A percentile compares a stretch with the other conserved stretches of the same genome.
Evolutionary conservation across 2,113 vertebrate genomes (phyloP).

Genomic region (Prunella fulvescens): DNA sequence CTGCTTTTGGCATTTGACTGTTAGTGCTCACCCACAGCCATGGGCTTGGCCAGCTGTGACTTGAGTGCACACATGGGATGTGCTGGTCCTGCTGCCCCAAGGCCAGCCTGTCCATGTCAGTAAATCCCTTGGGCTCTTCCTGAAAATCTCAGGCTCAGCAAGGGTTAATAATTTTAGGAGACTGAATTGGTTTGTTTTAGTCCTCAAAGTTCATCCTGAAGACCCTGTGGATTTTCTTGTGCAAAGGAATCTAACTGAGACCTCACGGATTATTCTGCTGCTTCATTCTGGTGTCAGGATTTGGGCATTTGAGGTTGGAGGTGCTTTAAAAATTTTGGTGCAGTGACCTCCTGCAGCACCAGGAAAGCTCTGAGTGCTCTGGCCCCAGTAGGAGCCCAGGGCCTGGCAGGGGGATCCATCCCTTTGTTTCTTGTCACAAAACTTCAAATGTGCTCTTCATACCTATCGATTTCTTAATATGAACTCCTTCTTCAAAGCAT

Average conservation of each 20-base stretch:
- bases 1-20: neutral
- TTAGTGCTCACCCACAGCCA: neutral
- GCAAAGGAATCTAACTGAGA: neutral
- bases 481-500: constrained; percentile 28
- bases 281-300: neutral
- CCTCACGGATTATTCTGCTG: neutral
- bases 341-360: neutral
- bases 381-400: neutral
- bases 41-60: neutral
- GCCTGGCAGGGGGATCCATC: neutral
- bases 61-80: neutral
- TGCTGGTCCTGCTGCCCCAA: neutral
- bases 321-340: neutral
- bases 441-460: constrained; percentile 6
- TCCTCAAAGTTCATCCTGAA: neutral
- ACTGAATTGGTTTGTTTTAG: neutral
- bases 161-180: neutral
- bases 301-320: neutral
- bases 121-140: neutral
- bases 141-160: neutral
- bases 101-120: accelerated
- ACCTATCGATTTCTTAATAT: constrained; percentile 26
- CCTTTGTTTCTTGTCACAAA: constrained; percentile 24
- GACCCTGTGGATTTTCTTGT: neutral
- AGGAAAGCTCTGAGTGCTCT: neutral